Evolutionary conservation across 1,140 invertebrate species (phyloP), one percentile per base, ranked within the genome.

Genomic region (Rhizoglyphus robini): DNA sequence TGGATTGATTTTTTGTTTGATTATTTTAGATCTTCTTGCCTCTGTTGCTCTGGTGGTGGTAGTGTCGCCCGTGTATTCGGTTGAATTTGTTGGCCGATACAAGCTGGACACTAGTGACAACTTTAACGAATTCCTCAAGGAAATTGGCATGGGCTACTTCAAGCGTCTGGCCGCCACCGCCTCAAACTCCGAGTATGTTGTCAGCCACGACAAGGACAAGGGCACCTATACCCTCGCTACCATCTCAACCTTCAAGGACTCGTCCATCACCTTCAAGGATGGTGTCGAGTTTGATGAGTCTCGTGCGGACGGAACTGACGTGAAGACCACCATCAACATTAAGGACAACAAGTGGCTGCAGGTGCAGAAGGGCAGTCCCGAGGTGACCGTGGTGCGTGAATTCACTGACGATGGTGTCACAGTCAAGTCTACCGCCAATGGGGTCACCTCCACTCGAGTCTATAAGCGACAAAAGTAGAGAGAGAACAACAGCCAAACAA

Each of bases 301-400:
- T 68, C 92, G 89, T 5, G 79, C 85, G n/a, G 89, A 93, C 74
- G 88, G 88, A 8, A 80, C 86, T 46, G 84, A 83, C 72, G 88
- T 93, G 20, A 88, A 88, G 65, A 59, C 69, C 15, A 25, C 34
- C 23, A 62, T 69, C 32, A 72, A 70, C n/a, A 46, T 69, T 46
- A 72, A 75, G 27, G 74, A 72, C 49, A 84, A 85, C 76, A 86
- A 82, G 68, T 74, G 86, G 70, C 79, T 80, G 66, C 84, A 87
- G 67, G 72, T 81, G n/a, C 84, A 86, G 74, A 79, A 82, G n/a
- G 64, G 63, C 62, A 38, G 31, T 13, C 15, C 15, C 20, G 29
- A 25, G 13, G 61, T 66, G 18, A 66, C 61, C 8, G 4, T 65
- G 20, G 51, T 32, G 13, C 64, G 64, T n/a, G n/a, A n/a, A n/a